Conservation (phyloP, 2,888 invertebrate species). For the Eupithecia vulgata region DNA sequence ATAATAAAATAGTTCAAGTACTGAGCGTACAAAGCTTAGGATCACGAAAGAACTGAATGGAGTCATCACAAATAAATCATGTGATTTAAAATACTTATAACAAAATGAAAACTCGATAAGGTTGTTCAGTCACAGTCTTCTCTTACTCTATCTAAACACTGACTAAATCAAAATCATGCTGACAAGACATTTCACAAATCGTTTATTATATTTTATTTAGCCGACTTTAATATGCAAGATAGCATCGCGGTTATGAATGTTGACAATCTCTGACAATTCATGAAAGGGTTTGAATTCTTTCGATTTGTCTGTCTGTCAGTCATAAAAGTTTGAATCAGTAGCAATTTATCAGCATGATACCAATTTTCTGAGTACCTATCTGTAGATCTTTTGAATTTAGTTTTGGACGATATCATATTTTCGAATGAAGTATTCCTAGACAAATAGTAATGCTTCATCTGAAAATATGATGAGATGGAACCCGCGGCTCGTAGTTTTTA, state of each 20-base stretch:
- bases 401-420: neutral
- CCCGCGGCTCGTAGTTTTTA: neutral
- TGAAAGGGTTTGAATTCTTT: slow-evolving; percentile 66
- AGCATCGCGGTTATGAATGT: slow-evolving; percentile 73
- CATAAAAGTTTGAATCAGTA: slow-evolving; percentile 53
- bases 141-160: neutral
- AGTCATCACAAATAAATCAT: neutral
- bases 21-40: neutral
- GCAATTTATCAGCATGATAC: slow-evolving; percentile 71
- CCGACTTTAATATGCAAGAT: slow-evolving; percentile 66
- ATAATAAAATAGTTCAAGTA: too few species aligned
- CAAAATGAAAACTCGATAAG: neutral
- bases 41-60: neutral
- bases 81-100: too few species aligned
- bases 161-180: slow-evolving; percentile 66
- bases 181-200: slow-evolving; percentile 79
- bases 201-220: slow-evolving; percentile 76
- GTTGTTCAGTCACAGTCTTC: neutral
- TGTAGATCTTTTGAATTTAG: slow-evolving; percentile 17
- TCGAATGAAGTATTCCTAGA: too few species aligned
- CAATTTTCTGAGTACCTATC: slow-evolving; percentile 29
- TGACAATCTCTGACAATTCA: slow-evolving; percentile 71
- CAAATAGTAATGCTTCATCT: slow-evolving; percentile 6
- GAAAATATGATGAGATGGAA: neutral
- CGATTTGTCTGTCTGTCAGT: slow-evolving; percentile 17